A percentile compares a stretch with the other conserved stretches of the same genome.
Evolutionary conservation across 2,888 invertebrate genomes (phyloP).

Genomic region (Scotopteryx bipunctaria): DNA sequence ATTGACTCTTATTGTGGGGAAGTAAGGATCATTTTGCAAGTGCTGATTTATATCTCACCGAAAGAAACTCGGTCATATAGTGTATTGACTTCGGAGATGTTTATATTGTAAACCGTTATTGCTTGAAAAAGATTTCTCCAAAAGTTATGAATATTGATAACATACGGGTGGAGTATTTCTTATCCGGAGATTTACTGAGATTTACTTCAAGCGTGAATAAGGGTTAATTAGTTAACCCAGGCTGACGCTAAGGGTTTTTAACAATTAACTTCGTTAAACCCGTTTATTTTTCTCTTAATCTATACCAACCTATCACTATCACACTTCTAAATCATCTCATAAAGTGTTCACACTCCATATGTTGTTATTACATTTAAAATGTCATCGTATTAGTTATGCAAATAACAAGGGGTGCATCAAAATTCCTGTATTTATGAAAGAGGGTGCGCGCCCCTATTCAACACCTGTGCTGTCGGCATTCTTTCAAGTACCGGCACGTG

Average conservation of each 20-base stretch:
- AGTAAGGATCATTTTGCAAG: conserved; percentile 1
- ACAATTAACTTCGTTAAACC: no score
- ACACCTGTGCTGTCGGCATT: conserved; percentile 38
- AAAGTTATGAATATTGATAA: not conserved
- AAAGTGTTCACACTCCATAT: conserved; percentile 53
- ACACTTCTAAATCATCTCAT: conserved; percentile 19
- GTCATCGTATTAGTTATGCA: conserved; percentile 80
- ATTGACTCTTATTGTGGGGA: conserved; percentile 5
- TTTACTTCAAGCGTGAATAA: no score
- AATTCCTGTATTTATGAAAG: conserved; percentile 41
- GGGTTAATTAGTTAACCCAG: no score
- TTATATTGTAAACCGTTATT: not conserved
- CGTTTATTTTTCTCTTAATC: not conserved
- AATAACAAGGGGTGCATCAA: conserved; percentile 56
- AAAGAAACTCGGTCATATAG: no score
- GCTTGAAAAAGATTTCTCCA: not conserved
- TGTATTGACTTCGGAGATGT: not conserved
- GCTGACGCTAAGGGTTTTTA: no score
- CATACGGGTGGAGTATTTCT: no score
- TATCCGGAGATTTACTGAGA: no score
- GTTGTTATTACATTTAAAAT: conserved; percentile 57
- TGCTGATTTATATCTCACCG: not conserved
- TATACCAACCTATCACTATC: not conserved
- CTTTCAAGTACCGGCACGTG: conserved; percentile 43
- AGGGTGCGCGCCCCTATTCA: conserved; percentile 47